These are phyloP conservation scores for Fukomys damarensis DNA, from an alignment of 2,113 vertebrate species.

Conservation along the genomic window DNA sequence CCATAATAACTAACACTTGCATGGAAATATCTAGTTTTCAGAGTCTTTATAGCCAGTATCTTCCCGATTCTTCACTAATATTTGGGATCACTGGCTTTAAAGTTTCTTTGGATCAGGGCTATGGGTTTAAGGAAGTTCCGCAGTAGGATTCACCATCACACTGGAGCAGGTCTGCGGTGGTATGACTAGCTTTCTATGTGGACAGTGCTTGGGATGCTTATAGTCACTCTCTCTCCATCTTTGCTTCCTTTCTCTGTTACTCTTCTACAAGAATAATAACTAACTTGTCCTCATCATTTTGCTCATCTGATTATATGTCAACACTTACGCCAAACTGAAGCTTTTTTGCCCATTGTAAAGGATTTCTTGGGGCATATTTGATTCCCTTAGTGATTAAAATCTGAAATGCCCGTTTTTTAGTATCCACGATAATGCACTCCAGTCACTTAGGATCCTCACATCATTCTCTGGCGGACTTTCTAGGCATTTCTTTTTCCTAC, in stretches of 20 bases:
- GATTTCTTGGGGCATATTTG: neutral
- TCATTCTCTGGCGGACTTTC: neutral
- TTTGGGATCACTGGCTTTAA: neutral
- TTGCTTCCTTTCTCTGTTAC: neutral
- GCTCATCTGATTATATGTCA: neutral
- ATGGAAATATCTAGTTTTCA: slow-evolving; percentile 40
- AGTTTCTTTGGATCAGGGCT: neutral
- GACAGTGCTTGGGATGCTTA: neutral
- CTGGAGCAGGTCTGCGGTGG: neutral
- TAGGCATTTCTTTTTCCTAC: neutral
- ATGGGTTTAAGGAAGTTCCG: neutral
- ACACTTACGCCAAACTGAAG: neutral
- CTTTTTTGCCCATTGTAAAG: neutral
- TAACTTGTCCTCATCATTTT: neutral
- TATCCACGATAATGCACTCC: neutral
- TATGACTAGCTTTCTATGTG: neutral
- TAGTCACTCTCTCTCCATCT: neutral
- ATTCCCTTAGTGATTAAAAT: neutral
- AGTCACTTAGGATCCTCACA: neutral
- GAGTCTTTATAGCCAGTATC: slow-evolving; percentile 8
- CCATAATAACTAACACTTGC: slow-evolving; percentile 68
- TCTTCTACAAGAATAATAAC: neutral
- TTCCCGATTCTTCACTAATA: neutral
- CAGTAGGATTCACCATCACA: neutral
- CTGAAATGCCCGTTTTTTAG: neutral